A percentile compares a stretch with the other conserved stretches of the same genome.
Evolutionary conservation across 2,113 vertebrate species (phyloP).

Genomic region (Cryptotis parvus): DNA sequence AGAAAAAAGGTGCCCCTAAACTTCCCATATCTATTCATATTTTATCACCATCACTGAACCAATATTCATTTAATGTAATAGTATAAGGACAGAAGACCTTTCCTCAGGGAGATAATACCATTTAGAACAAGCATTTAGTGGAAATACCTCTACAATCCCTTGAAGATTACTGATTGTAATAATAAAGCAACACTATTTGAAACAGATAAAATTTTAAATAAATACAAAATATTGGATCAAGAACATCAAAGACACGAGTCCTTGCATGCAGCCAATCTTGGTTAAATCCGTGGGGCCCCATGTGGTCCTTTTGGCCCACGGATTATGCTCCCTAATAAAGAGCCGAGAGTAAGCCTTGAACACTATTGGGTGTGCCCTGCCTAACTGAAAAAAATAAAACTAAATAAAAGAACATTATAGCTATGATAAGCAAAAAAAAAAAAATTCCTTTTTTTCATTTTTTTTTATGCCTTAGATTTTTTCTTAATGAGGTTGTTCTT

Average conservation of each 20-base stretch:
- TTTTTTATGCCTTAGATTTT: background rate
- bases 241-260: no score
- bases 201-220: background rate
- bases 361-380: no score
- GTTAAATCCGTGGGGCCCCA: no score
- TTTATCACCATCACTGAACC: background rate
- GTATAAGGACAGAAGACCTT: background rate
- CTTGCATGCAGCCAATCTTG: no score
- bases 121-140: background rate
- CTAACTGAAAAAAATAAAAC: background rate
- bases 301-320: no score
- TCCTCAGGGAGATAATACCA: background rate
- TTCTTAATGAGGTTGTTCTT: slow-evolving; percentile 8
- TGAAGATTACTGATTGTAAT: background rate
- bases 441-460: background rate
- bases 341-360: no score
- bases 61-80: background rate
- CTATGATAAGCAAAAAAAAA: background rate
- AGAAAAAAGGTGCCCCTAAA: background rate
- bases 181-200: background rate
- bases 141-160: background rate
- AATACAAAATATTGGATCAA: no score
- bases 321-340: no score
- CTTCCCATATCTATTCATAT: slow-evolving; percentile 12
- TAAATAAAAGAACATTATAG: background rate